phyloP scores from a whole-genome alignment of 1,140 invertebrate species.

The Pachypsylla venusta region DNA sequence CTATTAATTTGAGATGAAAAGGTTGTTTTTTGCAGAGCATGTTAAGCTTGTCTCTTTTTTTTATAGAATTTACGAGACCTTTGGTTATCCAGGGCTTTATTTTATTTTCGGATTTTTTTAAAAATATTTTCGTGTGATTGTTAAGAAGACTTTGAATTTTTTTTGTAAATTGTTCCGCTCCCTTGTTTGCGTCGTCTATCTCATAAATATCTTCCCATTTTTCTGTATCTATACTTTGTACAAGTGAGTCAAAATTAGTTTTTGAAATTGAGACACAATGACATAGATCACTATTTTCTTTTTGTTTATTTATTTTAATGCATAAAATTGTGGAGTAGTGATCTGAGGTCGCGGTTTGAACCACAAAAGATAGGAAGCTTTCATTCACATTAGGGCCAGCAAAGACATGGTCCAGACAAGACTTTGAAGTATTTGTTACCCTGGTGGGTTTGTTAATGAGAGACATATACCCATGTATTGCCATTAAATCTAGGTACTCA shows the following conservation, averaged over 20 bases:
- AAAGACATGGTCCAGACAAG: not conserved
- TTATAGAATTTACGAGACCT: not conserved
- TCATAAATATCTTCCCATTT: not conserved
- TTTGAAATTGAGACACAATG: not conserved
- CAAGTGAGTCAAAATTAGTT: not conserved
- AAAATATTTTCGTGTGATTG: not conserved
- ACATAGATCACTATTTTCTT: not conserved
- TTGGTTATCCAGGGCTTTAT: not conserved
- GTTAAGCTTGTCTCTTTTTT: not conserved
- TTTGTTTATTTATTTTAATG: not conserved
- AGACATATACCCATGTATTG: not conserved
- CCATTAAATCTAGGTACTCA: not conserved
- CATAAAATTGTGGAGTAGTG: not conserved
- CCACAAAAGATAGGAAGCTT: not conserved
- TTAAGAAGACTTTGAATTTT: not conserved
- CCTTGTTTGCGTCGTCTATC: not conserved
- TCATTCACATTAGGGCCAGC: not conserved
- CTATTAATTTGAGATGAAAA: not conserved
- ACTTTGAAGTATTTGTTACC: not conserved
- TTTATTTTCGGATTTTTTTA: not conserved
- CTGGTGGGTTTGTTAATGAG: not conserved
- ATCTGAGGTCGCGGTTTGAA: not conserved
- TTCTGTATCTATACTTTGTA: not conserved
- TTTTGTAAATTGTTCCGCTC: not conserved
- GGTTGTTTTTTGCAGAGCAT: not conserved